Evolutionary conservation across 2,888 invertebrate genomes (phyloP).

Genomic region (Temnothorax unifasciatus): DNA sequence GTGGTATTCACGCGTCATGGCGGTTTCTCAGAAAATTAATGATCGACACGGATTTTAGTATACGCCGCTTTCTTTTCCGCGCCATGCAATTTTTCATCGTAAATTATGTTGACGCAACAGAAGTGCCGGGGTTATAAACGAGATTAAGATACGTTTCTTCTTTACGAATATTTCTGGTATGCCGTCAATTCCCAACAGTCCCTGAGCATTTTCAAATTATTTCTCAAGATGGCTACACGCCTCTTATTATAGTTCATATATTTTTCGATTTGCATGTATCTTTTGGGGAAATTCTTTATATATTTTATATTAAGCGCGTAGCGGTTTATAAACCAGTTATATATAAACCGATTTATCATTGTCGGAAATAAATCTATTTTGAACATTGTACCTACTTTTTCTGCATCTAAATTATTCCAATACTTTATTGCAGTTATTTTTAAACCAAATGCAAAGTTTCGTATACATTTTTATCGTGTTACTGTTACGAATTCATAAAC

Average conservation of each 20-base stretch:
- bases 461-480: neutral
- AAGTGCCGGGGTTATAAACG: slow-evolving; percentile 35
- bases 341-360: neutral
- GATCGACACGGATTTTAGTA: slow-evolving; percentile 50
- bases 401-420: neutral
- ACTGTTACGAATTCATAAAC: neutral
- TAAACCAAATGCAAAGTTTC: neutral
- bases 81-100: slow-evolving; percentile 50
- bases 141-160: slow-evolving; percentile 39
- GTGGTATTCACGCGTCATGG: slow-evolving; percentile 34
- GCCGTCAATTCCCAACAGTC: neutral
- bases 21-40: slow-evolving; percentile 53
- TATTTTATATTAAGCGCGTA: neutral
- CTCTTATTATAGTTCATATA: neutral
- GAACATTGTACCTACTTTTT: neutral
- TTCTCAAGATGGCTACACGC: neutral
- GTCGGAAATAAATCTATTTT: slow-evolving; percentile 8
- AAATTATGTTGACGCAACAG: slow-evolving; percentile 48
- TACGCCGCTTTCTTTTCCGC: slow-evolving; percentile 25
- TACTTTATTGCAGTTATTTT: neutral
- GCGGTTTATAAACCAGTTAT: neutral
- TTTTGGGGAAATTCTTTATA: neutral
- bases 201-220: slow-evolving; percentile 14
- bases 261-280: slow-evolving; percentile 2
- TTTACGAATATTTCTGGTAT: slow-evolving; percentile 22